Base-by-base conservation (phyloP, 2,113 vertebrate genomes). In the Nothoprocta perdicaria region DNA sequence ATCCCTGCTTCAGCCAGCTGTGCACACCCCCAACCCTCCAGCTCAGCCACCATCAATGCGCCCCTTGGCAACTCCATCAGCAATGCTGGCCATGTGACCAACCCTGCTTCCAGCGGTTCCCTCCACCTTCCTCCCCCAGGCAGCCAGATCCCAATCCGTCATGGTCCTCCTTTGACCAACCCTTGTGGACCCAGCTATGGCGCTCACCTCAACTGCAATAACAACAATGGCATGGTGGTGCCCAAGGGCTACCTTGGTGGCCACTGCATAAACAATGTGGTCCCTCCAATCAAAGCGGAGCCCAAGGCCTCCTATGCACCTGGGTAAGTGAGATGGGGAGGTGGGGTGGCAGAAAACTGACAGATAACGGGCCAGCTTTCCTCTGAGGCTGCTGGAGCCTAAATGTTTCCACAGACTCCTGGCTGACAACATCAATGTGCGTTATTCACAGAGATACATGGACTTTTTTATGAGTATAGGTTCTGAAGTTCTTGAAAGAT, bases 271-370 rank as follows among this genome's bases (percentile, higher is more conserved):
- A 96, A 8, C 95, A 98, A 29, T 91, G 91, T 94, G 67, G 97
- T 93, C 27, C 98, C 98, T 80, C 98, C 98, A 93, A 97, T 99
- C 98, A 99, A 99, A 95, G 97, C 98, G 5, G 99, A 99, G 89
- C 98, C 99, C 96, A 98, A 99, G 93, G 98, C 98, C 81, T 98
- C 98, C 96, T 99, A 99, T 94, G 98, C 98, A 92, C 98, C 99
- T 15, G 98, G 99, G 99, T 99, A 93, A 98, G 98, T 93, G 91
- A 84, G 83, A 74, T 8, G 6, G 50, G 63, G 65, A n/a, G n/a
- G n/a, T n/a, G 26, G 8, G 26, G 8, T 45, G 80, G 33, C 2
- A 67, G 62, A 43, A 45, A 4, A 1, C 24, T 45, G 83, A 33
- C 1, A 60, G 6, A 2, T 3, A 46, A 26, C 41, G 88, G 73